Evolutionary conservation across 2,888 invertebrate genomes (phyloP), one percentile per base, ranked within the genome.

Genomic region (Operophtera brumata): DNA sequence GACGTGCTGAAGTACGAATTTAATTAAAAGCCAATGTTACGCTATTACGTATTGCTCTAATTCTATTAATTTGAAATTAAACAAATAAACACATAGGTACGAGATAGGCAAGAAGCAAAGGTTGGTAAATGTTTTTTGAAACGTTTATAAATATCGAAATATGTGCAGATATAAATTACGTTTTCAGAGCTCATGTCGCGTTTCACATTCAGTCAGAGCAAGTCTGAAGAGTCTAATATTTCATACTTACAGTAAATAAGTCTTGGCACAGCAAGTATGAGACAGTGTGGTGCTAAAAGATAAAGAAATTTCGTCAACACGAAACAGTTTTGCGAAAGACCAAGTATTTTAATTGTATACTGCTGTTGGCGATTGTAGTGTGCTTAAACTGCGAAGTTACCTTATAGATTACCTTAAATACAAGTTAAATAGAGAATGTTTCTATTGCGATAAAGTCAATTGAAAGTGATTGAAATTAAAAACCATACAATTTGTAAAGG

Each of bases 181-280:
- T 57, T 57, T 49, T 37, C 30, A 53, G 14, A 47, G 48, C 51
- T 45, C 47, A 54, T 54, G 50, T 57, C 45, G 56, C 67, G 61
- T 61, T 62, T 44, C 61, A 51, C 58, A 66, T 49, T 54, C 59
- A 50, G 52, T 57, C 52, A 43, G 32, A 57, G 45, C 32, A 45
- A 48, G 57, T 53, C 52, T 52, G 46, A 52, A 47, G 40, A 65
- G 65, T 65, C 75, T 67, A 76, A 82, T 83, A 83, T 80, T 78
- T 84, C 80, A 83, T 82, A 70, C 83, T 82, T 82, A 72, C 73
- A 69, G 75, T 39, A 41, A 78, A 75, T 77, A 79, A 77, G 73
- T 78, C 52, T 49, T 51, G 50, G 55, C 54, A 52, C 39, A 39
- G 48, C 51, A 49, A 48, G 57, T 44, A 40, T 36, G 69, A 70